These are phyloP conservation scores for Chinchilla lanigera DNA, from an alignment of 2,113 vertebrate genomes.

Conservation along the genomic window DNA sequence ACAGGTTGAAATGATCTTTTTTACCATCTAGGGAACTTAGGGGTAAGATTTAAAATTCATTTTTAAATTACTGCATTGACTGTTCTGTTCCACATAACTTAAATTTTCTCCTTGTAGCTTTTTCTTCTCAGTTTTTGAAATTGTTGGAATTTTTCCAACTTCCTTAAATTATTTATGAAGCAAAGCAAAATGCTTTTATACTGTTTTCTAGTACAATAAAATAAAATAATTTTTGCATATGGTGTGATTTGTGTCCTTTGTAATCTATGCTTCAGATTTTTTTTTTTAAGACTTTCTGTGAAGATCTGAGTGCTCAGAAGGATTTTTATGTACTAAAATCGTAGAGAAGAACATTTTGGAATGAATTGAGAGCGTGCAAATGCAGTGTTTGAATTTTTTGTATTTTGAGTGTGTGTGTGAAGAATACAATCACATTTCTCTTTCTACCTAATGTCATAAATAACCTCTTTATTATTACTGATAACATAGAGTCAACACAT, in stretches of 20 bases:
- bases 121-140: slow-evolving; percentile 13
- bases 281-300: neutral
- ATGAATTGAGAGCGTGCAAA: neutral
- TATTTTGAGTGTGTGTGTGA: neutral
- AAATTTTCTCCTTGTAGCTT: neutral
- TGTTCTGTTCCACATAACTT: neutral
- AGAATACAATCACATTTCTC: neutral
- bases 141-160: neutral
- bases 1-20: neutral
- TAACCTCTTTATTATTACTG: neutral
- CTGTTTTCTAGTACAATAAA: neutral
- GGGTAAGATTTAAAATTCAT: slow-evolving; percentile 10
- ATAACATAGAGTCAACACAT: neutral
- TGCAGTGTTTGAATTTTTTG: neutral
- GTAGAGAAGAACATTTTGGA: neutral
- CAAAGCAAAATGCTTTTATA: neutral
- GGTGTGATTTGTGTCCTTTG: neutral
- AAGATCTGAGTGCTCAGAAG: neutral
- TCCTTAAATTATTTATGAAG: neutral
- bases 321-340: slow-evolving; percentile 1
- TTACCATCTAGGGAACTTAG: neutral
- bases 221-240: neutral
- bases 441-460: neutral
- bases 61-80: neutral
- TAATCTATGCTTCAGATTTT: neutral